A percentile compares a stretch with the other conserved stretches of the same genome.
These are phyloP conservation scores for Dolichallabes microphthalmus DNA, from an alignment of 2,113 vertebrate genomes.

Conservation along the genomic window DNA sequence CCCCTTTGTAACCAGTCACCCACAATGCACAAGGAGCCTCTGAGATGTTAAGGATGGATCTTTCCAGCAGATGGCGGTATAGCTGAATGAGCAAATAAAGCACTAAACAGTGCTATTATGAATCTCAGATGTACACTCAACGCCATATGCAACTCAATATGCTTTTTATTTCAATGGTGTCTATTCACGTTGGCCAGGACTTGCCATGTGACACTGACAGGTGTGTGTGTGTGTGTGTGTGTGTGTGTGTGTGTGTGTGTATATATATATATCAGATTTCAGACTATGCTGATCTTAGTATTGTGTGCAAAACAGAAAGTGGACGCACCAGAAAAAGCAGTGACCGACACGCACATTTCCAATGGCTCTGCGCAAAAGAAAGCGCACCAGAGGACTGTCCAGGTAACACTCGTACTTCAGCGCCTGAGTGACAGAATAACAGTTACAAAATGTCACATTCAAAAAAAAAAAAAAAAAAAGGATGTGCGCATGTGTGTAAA, in stretches of 20 bases:
- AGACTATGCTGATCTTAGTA: not conserved
- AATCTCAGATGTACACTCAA: constrained; percentile 11
- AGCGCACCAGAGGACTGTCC: constrained; percentile 93
- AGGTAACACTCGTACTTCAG: constrained; percentile 98
- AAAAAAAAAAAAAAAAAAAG: not conserved
- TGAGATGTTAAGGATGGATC: not conserved
- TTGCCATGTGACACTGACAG: not conserved
- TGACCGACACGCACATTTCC: constrained; percentile 89
- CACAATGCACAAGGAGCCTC: not conserved
- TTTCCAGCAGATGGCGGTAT: constrained; percentile 47
- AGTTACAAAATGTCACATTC: too few species aligned
- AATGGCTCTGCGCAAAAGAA: constrained; percentile 89
- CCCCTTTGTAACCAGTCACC: not conserved
- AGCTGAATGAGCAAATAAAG: not conserved
- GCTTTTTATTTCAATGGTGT: not conserved
- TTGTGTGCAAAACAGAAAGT: not conserved
- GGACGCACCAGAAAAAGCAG: constrained; percentile 91
- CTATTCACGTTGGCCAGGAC: not conserved
- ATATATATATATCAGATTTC: not conserved
- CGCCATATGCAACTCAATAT: not conserved
- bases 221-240: not conserved
- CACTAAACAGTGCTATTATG: not conserved
- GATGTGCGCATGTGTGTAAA: constrained; percentile 57
- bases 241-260: not conserved
- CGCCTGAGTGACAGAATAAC: constrained; percentile 70